Evolutionary conservation across 2,797 vertebrate genomes (phyloP).

Genomic region (Myiotriccus ornatus): DNA sequence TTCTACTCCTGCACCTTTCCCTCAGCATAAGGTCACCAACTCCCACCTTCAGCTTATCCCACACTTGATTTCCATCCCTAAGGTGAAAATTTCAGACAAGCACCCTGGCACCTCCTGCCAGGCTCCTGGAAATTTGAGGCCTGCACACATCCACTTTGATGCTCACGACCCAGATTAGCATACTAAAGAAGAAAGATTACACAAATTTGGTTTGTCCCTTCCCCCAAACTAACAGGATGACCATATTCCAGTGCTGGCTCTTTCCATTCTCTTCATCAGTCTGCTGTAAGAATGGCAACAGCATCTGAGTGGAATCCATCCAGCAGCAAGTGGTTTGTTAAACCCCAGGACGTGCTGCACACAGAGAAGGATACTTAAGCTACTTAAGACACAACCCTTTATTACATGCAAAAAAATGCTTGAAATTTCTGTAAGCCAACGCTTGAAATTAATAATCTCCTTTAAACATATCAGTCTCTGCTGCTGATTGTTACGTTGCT

Average conservation of each 20-base stretch:
- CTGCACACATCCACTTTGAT: background rate
- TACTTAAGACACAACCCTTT: slow-evolving; percentile 24
- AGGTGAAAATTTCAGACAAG: background rate
- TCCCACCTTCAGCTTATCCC: background rate
- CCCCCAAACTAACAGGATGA: accelerated
- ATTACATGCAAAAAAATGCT: slow-evolving; percentile 30
- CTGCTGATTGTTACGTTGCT: background rate
- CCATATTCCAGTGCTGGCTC: background rate
- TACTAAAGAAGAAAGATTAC: background rate
- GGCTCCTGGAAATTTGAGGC: background rate
- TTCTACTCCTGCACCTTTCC: background rate
- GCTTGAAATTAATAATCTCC: slow-evolving; percentile 4
- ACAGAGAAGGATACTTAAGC: background rate
- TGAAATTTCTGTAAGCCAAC: slow-evolving; percentile 23
- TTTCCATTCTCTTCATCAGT: background rate
- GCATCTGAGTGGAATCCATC: background rate
- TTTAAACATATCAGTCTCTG: background rate
- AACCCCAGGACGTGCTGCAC: background rate
- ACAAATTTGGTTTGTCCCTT: background rate
- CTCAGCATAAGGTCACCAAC: background rate
- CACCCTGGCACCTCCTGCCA: background rate
- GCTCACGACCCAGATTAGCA: background rate
- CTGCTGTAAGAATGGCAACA: background rate
- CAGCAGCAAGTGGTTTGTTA: slow-evolving; percentile 14
- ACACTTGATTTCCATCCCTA: background rate